Base-by-base conservation (phyloP, 1,140 invertebrate species). In the Atta cephalotes region DNA sequence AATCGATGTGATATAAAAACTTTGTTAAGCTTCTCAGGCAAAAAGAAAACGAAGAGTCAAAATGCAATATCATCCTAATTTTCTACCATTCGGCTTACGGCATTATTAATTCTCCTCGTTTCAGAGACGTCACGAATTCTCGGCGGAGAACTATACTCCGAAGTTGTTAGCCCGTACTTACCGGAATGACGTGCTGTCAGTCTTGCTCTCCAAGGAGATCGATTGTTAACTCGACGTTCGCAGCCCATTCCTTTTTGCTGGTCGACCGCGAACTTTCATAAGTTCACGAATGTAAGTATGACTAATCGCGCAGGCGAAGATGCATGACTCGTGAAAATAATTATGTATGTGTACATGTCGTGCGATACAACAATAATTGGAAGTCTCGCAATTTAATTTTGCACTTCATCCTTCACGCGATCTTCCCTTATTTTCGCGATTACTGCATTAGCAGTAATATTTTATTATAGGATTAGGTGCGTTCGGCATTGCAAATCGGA, bases 161-260 rank as follows among this genome's bases (percentile, higher is more conserved):
- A 84, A 86, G 81, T 81, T 86, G 78, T 80, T 86, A 35, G 51
- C 56, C 56, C 39, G 70, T 74, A 62, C 80, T 84, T 82, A 72
- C 9, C 39, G 58, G 70, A 84, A 76, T 74, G 80, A 84, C 58
- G 71, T 74, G 56, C 71, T 51, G 80, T 84, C 80, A 60, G 56
- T 74, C 56, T 84, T 76, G 56, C 45, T 76, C 80, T 51, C 56
- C n/a, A 9, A 58, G 58, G 80, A 84, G 70, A 84, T 76, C 56
- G 80, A 84, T 84, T 51, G 80, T 84, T 84, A 76, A 63, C 70
- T 63, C 39, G 35, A 9, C 12, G 39, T 51, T 82, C 80, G 39
- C 45, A 21, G n/a, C 39, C 28, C 56, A 58, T 51, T 63, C 80
- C 68, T 74, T 84, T 84, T 84, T 84, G 70, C 16, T 4, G 58